These are phyloP conservation scores for Thymallus thymallus DNA, from an alignment of 2,113 vertebrate species.

Conservation along the genomic window DNA sequence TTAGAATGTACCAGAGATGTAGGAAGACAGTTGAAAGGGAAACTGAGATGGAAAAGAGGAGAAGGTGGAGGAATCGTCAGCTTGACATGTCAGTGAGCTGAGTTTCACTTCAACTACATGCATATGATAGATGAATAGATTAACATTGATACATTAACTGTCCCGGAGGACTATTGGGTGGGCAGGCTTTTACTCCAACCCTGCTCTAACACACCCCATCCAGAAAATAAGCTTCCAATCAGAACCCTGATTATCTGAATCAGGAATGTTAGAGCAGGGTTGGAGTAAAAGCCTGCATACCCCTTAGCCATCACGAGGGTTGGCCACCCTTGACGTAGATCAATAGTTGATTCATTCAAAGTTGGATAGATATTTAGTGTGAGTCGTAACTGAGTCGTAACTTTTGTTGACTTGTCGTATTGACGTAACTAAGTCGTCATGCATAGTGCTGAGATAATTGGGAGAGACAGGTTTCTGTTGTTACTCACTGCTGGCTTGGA, in stretches of 20 bases:
- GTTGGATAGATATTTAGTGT: background rate
- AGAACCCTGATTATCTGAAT: too few relatives aligned
- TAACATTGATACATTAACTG: too few relatives aligned
- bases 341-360: background rate
- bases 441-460: background rate
- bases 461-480: background rate
- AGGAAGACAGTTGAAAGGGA: constrained; percentile 32
- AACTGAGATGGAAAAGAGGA: constrained; percentile 16
- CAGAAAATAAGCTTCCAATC: too few relatives aligned
- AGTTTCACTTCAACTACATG: background rate
- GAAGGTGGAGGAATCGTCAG: background rate
- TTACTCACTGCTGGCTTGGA: constrained; percentile 64
- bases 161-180: too few relatives aligned
- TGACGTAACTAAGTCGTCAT: background rate
- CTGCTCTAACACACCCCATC: too few relatives aligned
- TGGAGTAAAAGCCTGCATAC: too few relatives aligned
- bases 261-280: too few relatives aligned
- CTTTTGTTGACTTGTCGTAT: background rate
- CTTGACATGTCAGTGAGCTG: background rate
- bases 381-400: background rate
- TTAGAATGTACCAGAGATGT: constrained; percentile 41
- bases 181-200: too few relatives aligned
- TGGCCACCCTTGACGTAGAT: background rate
- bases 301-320: too few relatives aligned
- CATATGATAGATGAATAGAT: background rate